A percentile compares a stretch with the other conserved stretches of the same genome.
These are phyloP conservation scores for Theonella swinhoei DNA, from an alignment of 37 sponge, comb jelly and placozoan genomes.

Conservation along the genomic window DNA sequence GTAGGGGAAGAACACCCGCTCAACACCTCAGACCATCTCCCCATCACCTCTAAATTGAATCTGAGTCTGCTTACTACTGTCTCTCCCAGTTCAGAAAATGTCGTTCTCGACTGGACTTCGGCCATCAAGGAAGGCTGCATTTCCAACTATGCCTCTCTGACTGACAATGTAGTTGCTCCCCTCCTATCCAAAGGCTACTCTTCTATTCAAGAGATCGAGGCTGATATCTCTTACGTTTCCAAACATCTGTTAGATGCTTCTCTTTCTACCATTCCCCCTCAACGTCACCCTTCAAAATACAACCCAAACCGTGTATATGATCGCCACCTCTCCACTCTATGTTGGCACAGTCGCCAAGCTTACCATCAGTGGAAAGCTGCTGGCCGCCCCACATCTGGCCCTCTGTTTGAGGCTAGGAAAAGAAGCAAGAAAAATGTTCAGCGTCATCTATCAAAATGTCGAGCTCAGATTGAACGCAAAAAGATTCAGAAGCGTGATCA, in stretches of 20 bases:
- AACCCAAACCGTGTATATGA: neutral
- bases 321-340: neutral
- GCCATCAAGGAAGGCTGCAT: too few species aligned
- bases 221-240: neutral
- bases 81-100: too few species aligned
- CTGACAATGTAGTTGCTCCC: too few species aligned
- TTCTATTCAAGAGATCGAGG: too few species aligned
- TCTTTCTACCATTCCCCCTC: neutral
- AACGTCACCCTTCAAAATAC: neutral
- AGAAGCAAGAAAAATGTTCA: neutral
- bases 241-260: neutral
- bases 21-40: too few species aligned
- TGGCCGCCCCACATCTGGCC: neutral
- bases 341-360: neutral
- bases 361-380: neutral
- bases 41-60: too few species aligned
- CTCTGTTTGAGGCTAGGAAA: neutral
- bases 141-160: too few species aligned
- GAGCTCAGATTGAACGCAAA: neutral
- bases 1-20: too few species aligned
- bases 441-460: neutral
- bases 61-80: too few species aligned
- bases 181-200: too few species aligned
- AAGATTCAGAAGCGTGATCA: neutral
- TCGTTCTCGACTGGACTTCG: too few species aligned